Evolutionary conservation across 2,888 invertebrate species (phyloP), one percentile per base, ranked within the genome.

Genomic region (Cheilosia pagana): DNA sequence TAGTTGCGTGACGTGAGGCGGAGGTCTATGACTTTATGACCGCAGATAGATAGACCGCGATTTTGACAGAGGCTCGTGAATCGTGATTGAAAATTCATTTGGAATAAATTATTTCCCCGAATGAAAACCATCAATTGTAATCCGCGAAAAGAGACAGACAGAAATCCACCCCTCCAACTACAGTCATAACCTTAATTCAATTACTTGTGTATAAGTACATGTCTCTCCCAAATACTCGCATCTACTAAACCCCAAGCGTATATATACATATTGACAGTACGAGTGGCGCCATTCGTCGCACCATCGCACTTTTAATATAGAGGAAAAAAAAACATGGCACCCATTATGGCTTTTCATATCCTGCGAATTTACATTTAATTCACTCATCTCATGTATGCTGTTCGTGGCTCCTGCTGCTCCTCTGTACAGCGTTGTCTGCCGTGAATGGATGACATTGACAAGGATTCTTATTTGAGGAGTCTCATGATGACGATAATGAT

Each of bases 231-330:
- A 41, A 35, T 43, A 43, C 62, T 41, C 77, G 81, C 87, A 62
- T 71, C 63, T 65, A 39, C 50, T 21, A 48, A 48, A 1, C 50
- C 48, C 70, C 72, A 63, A 35, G 39, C 39, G 71, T 76, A 48
- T 28, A 28, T 28, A 28, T 35, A n/a, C 28, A 50, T 68, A 74
- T 85, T 23, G 71, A 78, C 68, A 67, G 65, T 86, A 83, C 87
- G 89, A 88, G 87, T 86, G 89, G 90, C 90, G 89, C 89, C 89
- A 77, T 74, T 86, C 55, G 19, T 62, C 89, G 87, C 86, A 86
- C 87, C 88, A 70, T 74, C 63, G 70, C 72, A 65, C 41, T 78
- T 72, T 39, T 72, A 65, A 76, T 41, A n/a, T n/a, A n/a, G n/a
- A 60, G 12, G 48, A 53, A 65, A 77, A 78, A 53, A 59, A 63